These are phyloP conservation scores for Dinoponera quadriceps DNA, from an alignment of 1,140 invertebrate species.

Conservation along the genomic window DNA sequence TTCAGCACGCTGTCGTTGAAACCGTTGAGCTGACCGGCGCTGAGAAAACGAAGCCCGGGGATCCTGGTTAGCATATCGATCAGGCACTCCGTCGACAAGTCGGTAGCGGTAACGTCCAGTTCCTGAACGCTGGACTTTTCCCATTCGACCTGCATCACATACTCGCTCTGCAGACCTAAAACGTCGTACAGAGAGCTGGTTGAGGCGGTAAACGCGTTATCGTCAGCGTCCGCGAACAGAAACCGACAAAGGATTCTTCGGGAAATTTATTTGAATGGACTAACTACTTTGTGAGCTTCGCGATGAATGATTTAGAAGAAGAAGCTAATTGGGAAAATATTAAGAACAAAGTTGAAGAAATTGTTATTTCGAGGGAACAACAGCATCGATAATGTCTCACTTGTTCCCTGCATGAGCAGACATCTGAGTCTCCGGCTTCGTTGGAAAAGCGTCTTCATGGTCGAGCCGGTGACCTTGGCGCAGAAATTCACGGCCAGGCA, in stretches of 20 bases:
- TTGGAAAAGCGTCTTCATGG: constrained; percentile 97
- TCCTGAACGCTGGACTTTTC: constrained; percentile 97
- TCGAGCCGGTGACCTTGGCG: constrained; percentile 98
- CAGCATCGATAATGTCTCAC: constrained; percentile 86
- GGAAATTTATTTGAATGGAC: too few species aligned
- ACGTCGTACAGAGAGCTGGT: not conserved
- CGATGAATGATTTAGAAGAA: too few species aligned
- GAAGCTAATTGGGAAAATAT: too few species aligned
- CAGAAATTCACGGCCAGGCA: constrained; percentile 99
- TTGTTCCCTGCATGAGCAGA: constrained; percentile 98
- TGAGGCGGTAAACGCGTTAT: not conserved
- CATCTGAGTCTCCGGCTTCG: constrained; percentile 96
- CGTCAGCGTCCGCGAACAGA: not conserved
- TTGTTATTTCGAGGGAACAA: too few species aligned
- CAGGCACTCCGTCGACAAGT: constrained; percentile 96
- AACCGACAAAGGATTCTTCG: not conserved
- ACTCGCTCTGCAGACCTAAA: constrained; percentile 94
- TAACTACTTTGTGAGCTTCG: too few species aligned
- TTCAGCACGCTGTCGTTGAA: constrained; percentile 98
- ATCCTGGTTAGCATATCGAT: constrained; percentile 96
- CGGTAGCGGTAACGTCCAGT: constrained; percentile 98
- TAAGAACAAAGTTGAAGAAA: too few species aligned
- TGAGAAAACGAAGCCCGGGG: constrained; percentile 94
- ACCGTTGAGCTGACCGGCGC: constrained; percentile 98
- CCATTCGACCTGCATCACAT: constrained; percentile 98